Conservation (phyloP, 2,888 invertebrate species). For the Philereme vetulata region DNA sequence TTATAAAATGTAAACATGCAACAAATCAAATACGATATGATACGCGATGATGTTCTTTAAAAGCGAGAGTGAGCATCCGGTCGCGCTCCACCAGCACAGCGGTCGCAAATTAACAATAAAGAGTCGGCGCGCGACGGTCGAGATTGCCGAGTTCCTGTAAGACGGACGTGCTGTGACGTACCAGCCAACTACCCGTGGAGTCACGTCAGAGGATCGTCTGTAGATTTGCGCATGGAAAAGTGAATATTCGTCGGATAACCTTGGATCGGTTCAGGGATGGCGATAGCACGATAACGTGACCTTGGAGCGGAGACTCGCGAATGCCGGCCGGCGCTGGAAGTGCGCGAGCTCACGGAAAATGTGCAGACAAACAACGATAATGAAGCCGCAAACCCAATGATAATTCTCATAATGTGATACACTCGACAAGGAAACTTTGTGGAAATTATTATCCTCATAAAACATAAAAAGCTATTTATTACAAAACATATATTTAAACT, state of each 20-base stretch:
- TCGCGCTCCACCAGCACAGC: conserved; percentile 53
- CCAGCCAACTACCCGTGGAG: conserved; percentile 24
- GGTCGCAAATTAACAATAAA: conserved; percentile 73
- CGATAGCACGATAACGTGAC: conserved; percentile 82
- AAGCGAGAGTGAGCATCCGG: conserved; percentile 67
- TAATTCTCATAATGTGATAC: conserved; percentile 54
- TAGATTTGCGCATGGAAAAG: conserved; percentile 44
- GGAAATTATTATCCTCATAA: conserved; percentile 31
- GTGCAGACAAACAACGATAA: conserved; percentile 77
- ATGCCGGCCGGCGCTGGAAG: conserved; percentile 75
- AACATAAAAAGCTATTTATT: conserved; percentile 6
- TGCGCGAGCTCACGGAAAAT: conserved; percentile 73
- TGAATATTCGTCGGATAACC: conserved; percentile 56
- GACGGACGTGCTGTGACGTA: conserved; percentile 61
- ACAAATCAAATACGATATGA: conserved; percentile 74
- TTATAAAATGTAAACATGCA: conserved; percentile 81
- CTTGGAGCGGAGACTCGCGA: conserved; percentile 74
- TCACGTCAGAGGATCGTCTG: conserved; percentile 46
- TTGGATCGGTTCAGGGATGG: conserved; percentile 73
- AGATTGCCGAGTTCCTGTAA: conserved; percentile 80
- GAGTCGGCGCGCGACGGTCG: conserved; percentile 66
- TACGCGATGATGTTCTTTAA: conserved; percentile 63
- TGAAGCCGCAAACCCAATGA: conserved; percentile 59
- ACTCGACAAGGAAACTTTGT: conserved; percentile 42
- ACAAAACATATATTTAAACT: conserved; percentile 26